Conservation (phyloP, 1,140 invertebrate genomes). For the Pseudachorutes palmiensis region DNA sequence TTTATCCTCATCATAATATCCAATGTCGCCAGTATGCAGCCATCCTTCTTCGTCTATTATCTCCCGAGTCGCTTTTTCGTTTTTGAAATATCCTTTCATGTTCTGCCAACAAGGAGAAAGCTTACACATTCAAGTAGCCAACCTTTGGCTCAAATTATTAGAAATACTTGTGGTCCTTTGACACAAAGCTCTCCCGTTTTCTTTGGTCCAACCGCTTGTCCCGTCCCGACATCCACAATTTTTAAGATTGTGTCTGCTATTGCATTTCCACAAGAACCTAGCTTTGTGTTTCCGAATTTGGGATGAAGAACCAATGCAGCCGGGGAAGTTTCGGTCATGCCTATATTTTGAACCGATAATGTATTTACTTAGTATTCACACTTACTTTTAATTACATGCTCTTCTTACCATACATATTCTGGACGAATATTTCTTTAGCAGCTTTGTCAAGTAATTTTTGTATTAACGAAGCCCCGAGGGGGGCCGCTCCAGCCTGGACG, state of each 20-base stretch:
- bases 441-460: slow-evolving; percentile 17
- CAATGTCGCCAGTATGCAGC: slow-evolving; percentile 60
- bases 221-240: slow-evolving; percentile 42
- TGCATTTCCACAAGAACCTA: slow-evolving; percentile 41
- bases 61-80: slow-evolving; percentile 40
- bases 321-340: too few relatives aligned
- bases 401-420: slow-evolving; percentile 36
- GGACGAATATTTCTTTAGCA: slow-evolving; percentile 21
- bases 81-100: slow-evolving; percentile 41
- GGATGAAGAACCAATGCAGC: slow-evolving; percentile 16
- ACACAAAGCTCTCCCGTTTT: slow-evolving; percentile 47
- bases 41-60: slow-evolving; percentile 45
- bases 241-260: slow-evolving; percentile 39
- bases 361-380: too few relatives aligned
- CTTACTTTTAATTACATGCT: too few relatives aligned
- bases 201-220: slow-evolving; percentile 41
- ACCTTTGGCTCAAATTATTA: neutral
- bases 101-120: neutral
- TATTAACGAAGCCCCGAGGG: slow-evolving; percentile 11
- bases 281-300: slow-evolving; percentile 16
- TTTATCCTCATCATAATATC: slow-evolving; percentile 50
- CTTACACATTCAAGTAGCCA: neutral
- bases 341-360: too few relatives aligned
- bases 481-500: slow-evolving; percentile 19
- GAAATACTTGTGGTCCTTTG: slow-evolving; percentile 51